Conservation (phyloP, 2,888 invertebrate species). For the Eupithecia dodoneata region DNA sequence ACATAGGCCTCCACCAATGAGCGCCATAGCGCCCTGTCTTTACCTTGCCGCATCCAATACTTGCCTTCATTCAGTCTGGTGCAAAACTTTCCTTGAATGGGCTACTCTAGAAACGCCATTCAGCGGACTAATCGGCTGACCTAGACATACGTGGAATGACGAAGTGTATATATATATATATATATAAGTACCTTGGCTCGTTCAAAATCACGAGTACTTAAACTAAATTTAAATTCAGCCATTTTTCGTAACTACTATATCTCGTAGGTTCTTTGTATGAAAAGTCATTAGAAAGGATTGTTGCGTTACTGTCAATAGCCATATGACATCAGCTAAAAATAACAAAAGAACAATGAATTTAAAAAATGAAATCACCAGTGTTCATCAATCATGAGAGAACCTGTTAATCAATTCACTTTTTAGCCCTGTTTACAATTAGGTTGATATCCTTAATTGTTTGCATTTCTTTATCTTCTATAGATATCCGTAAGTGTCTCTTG, state of each 20-base stretch:
- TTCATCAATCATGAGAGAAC: not conserved
- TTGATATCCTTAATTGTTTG: not conserved
- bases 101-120: not conserved
- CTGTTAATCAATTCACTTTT: not conserved
- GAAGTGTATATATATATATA: not conserved
- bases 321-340: slow-evolving; percentile 2
- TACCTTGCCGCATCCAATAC: too few relatives aligned
- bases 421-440: not conserved
- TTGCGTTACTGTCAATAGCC: not conserved
- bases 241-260: not conserved
- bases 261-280: not conserved
- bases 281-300: slow-evolving; percentile 10
- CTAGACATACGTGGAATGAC: not conserved
- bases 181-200: not conserved
- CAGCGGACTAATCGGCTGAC: not conserved
- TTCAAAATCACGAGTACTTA: not conserved
- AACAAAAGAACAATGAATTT: slow-evolving; percentile 13
- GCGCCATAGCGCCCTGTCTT: too few relatives aligned
- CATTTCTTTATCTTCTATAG: not conserved
- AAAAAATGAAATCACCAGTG: slow-evolving; percentile 1
- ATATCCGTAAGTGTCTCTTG: not conserved
- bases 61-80: not conserved
- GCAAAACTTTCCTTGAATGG: not conserved
- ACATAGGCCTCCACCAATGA: too few relatives aligned
- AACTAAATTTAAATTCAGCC: not conserved